Conservation (phyloP, 2,797 vertebrate species). For the Stomatorhinus walkeri region DNA sequence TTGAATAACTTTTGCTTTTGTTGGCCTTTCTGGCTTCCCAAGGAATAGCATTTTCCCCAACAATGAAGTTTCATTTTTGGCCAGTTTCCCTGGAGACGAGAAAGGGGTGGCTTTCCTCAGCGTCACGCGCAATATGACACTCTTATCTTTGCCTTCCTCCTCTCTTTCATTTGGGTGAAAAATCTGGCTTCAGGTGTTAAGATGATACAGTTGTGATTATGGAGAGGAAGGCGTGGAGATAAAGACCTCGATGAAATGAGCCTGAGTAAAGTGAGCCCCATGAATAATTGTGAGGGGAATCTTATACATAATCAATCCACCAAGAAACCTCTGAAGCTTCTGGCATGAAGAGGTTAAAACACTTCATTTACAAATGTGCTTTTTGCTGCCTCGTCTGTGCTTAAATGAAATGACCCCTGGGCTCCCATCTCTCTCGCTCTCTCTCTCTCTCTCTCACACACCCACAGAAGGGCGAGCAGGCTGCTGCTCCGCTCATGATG, state of each 20-base stretch:
- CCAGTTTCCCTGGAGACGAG: constrained; percentile 38
- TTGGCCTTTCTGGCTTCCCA: not conserved
- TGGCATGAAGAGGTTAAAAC: constrained; percentile 37
- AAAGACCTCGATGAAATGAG: constrained; percentile 16
- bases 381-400: constrained; percentile 27
- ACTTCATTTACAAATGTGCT: constrained; percentile 34
- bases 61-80: constrained; percentile 19
- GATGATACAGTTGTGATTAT: constrained; percentile 40
- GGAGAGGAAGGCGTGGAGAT: constrained; percentile 7
- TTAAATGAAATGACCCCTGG: constrained; percentile 32
- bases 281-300: constrained; percentile 38
- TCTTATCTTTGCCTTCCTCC: constrained; percentile 39
- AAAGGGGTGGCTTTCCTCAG: constrained; percentile 18
- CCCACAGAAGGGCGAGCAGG: constrained; percentile 77
- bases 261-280: constrained; percentile 22
- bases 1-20: constrained; percentile 1
- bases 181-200: constrained; percentile 31
- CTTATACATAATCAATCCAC: constrained; percentile 38
- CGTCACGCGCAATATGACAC: too few species aligned
- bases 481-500: constrained; percentile 53
- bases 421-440: constrained; percentile 15
- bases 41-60: not conserved
- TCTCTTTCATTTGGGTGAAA: constrained; percentile 38
- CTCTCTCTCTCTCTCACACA: not conserved
- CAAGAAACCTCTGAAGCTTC: constrained; percentile 27